Base-by-base conservation (phyloP, 2,113 vertebrate genomes). In the Nothoprocta pentlandii region DNA sequence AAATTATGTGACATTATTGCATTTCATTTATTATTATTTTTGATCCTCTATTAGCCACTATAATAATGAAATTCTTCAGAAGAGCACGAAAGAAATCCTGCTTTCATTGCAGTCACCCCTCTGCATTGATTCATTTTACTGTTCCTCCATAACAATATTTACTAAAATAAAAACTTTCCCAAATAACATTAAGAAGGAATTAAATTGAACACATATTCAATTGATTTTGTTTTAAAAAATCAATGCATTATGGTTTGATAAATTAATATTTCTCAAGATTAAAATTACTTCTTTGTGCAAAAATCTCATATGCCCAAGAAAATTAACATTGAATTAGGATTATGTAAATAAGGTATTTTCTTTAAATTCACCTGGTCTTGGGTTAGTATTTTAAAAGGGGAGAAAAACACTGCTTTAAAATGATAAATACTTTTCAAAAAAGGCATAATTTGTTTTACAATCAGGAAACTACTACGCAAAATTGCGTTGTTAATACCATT, bases 401-500 rank as follows among this genome's bases (percentile, higher is more conserved):
- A 53, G 89, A 92, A 93, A 21, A 6, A 15, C 0, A 9, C 47
- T n/a, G 4, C 17, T 67, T 5, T 19, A 61, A 82, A 84, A 47
- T 6, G 62, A 14, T 20, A 3, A 71, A 76, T 73, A 1, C 56
- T 47, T 49, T 71, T 14, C 0, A 16, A 58, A 74, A 58, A 74
- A 30, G 59, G 32, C 51, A 14, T 56, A 49, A 79, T 68, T n/a
- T 10, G 1, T n/a, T 90, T 78, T 49, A 54, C 9, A 36, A 77
- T 6, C 12, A 26, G 59, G 41, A 30, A 64, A 10, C 63, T 66
- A 1, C 1, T 54, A 44, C 12, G 32, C n/a, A 87, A 89, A 70
- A 25, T 73, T 76, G 71, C 0, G 0, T 46, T 80, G 13, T 74
- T 87, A 32, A 4, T 79, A 9, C 32, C 0, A 1, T 75, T 0